Evolutionary conservation across 2,888 invertebrate species (phyloP), one percentile per base, ranked within the genome.

Genomic region (Lycophotia porphyrea): DNA sequence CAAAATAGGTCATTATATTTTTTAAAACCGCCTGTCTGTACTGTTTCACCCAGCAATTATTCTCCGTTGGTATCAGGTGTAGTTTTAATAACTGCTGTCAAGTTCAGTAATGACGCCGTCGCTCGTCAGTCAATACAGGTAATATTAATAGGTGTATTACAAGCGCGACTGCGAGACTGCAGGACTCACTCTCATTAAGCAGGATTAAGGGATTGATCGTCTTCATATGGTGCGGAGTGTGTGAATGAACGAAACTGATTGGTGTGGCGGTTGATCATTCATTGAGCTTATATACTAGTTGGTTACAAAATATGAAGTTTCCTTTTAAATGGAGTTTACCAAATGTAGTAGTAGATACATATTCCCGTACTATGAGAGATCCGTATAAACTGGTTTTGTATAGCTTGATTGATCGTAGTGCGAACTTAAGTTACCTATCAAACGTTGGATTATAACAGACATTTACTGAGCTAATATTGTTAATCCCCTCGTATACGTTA

Each of bases 61-160:
- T 71, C 68, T 34, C 15, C 61, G 27, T 34, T 27, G 13, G 60
- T 55, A 31, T 61, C 71, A 60, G 74, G 66, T 74, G 66, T 47
- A 27, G 36, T 64, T 60, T 69, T 71, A 65, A 76, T 81, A 58
- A 49, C 70, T 27, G 61, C 66, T 70, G 66, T 76, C 82, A 31
- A 69, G 47, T 15, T 36, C 34, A 65, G 42, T 72, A 69, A 76
- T 72, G 71, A 66, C 24, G 67, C 44, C 27, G 24, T 42, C 24
- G 34, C 15, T 34, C 68, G 34, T 67, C 70, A 67, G 15, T 67
- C 63, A 69, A 44, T 55, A 58, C 34, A 42, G 55, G 61, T 61
- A n/a, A 52, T 55, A 72, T 80, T 61, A 64, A 81, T 80, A 18
- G 34, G 34, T 39, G 52, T 61, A 71, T 60, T 47, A 68, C 44